phyloP scores from a whole-genome alignment of 2,797 vertebrate species.

The Squalus acanthias region DNA sequence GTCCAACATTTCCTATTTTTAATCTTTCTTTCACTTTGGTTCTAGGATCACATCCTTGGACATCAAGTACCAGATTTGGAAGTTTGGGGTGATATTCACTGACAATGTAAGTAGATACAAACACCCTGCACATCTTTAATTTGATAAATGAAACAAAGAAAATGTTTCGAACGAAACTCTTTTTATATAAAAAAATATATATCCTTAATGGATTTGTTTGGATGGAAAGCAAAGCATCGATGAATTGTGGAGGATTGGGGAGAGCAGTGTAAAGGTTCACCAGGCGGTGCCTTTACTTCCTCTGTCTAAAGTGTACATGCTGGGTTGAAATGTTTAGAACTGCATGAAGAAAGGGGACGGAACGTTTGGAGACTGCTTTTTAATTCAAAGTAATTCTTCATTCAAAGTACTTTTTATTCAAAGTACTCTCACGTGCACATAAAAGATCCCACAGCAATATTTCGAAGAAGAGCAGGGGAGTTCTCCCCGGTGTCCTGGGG shows the following conservation, averaged over 20 bases:
- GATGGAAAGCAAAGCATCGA: too few relatives aligned
- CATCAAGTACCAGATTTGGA: constrained; percentile 94
- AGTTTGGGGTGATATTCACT: constrained; percentile 87
- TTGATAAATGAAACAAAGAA: neutral
- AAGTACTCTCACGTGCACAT: too few relatives aligned
- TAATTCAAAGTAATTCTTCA: neutral
- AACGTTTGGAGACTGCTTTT: neutral
- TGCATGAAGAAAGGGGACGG: neutral
- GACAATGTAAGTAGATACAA: constrained; percentile 72
- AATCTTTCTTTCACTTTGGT: neutral
- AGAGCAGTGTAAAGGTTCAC: neutral
- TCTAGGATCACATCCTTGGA: constrained; percentile 81
- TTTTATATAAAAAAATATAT: too few relatives aligned
- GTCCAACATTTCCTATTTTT: neutral
- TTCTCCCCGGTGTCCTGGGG: too few relatives aligned
- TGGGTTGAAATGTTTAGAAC: neutral
- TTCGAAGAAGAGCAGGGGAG: too few relatives aligned
- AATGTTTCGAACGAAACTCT: neutral
- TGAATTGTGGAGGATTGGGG: neutral
- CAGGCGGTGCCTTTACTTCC: neutral
- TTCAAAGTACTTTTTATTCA: too few relatives aligned
- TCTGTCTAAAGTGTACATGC: neutral
- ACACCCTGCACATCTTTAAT: neutral
- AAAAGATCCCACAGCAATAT: too few relatives aligned
- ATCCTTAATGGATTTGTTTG: neutral